phyloP scores from a whole-genome alignment of 2,113 vertebrate genomes.

The Python bivittatus region DNA sequence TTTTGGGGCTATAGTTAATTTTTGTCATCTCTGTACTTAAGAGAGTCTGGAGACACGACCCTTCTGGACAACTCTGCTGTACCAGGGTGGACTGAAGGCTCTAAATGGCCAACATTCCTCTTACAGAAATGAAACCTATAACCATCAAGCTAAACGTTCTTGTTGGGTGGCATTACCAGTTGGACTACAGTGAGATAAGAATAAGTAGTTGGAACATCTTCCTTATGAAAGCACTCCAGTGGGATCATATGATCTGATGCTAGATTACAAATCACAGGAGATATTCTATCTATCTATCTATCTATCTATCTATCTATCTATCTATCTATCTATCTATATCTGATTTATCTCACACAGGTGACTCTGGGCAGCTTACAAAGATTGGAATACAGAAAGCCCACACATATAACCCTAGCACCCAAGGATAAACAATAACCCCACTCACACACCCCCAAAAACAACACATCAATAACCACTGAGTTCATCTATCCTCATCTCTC shows the following conservation, averaged over 20 bases:
- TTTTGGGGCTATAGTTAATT: constrained; percentile 18
- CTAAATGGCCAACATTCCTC: not conserved
- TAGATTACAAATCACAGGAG: not conserved
- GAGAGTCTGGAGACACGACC: not conserved
- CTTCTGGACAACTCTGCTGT: not conserved
- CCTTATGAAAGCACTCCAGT: not conserved
- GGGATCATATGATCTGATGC: not conserved
- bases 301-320: too few species aligned
- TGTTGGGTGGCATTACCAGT: not conserved
- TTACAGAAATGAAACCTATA: constrained; percentile 1
- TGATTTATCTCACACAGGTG: not conserved
- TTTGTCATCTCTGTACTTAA: not conserved
- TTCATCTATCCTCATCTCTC: too few species aligned
- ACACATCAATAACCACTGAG: not conserved
- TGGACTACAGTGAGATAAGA: not conserved
- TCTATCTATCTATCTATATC: too few species aligned
- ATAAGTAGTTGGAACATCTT: not conserved
- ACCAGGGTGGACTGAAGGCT: not conserved
- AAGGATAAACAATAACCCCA: not conserved
- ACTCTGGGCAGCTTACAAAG: not conserved
- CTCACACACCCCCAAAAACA: not conserved
- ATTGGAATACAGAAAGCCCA: not conserved
- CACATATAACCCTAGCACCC: not conserved
- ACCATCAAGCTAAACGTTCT: constrained; percentile 7
- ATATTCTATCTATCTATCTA: too few species aligned